phyloP scores from a whole-genome alignment of 2,888 invertebrate species.

The Cephus nigrinus region DNA sequence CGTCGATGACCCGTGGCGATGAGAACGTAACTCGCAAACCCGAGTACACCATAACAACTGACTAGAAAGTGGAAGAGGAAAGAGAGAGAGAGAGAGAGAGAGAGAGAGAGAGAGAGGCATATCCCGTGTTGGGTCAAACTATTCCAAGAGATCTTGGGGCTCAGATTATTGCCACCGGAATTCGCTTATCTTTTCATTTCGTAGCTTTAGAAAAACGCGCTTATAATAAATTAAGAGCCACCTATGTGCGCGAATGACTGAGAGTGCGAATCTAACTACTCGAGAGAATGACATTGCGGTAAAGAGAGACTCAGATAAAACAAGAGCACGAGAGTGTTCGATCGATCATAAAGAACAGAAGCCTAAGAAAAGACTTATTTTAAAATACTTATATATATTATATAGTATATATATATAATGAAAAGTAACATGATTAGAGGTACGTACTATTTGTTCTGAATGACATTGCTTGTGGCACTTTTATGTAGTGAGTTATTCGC shows the following conservation, averaged over 20 bases:
- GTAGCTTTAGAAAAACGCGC: slow-evolving; percentile 1
- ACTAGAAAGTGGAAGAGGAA: background rate
- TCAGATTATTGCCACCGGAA: slow-evolving; percentile 3
- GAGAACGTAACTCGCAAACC: background rate
- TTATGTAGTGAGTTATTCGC: background rate
- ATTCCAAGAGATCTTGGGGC: background rate
- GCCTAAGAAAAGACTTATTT: slow-evolving; percentile 50
- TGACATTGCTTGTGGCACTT: background rate
- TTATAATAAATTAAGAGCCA: slow-evolving; percentile 24
- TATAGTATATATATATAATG: background rate
- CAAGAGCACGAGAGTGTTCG: background rate
- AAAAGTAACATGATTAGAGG: background rate
- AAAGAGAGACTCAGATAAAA: background rate
- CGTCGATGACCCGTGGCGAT: background rate
- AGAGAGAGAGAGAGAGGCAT: slow-evolving; percentile 15
- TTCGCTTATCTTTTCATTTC: background rate
- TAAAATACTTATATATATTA: slow-evolving; percentile 18
- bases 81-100: slow-evolving; percentile 13
- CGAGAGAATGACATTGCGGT: background rate
- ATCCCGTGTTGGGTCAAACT: background rate
- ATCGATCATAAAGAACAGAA: slow-evolving; percentile 29
- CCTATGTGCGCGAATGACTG: background rate
- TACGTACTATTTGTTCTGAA: slow-evolving; percentile 6
- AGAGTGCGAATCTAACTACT: background rate
- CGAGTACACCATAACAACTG: no score